phyloP scores from a whole-genome alignment of 1,140 invertebrate genomes.

The Penaeus chinensis region DNA sequence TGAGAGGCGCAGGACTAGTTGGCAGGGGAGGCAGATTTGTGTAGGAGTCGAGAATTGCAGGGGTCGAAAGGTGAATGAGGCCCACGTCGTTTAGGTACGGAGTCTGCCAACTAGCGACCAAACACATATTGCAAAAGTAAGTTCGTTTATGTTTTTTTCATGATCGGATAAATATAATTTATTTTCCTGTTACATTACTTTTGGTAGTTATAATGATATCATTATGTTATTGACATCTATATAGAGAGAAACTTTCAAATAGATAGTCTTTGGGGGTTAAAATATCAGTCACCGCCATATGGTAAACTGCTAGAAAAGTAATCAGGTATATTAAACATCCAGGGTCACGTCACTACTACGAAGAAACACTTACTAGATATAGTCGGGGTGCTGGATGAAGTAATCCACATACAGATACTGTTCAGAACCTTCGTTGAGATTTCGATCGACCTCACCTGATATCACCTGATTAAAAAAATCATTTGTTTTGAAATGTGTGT shows the following conservation, averaged over 20 bases:
- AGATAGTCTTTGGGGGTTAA: too few relatives aligned
- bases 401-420: neutral
- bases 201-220: too few relatives aligned
- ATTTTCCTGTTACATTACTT: neutral
- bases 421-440: neutral
- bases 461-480: neutral
- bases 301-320: neutral
- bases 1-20: neutral
- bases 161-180: too few relatives aligned
- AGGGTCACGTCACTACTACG: neutral
- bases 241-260: too few relatives aligned
- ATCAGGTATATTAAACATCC: neutral
- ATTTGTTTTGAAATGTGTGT: neutral
- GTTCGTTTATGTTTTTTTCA: neutral
- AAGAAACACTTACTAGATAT: slow-evolving; percentile 3
- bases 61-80: neutral
- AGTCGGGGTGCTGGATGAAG: neutral
- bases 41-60: neutral
- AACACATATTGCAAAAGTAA: neutral
- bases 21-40: neutral
- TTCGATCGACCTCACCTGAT: neutral
- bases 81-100: slow-evolving; percentile 6
- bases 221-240: too few relatives aligned
- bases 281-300: too few relatives aligned
- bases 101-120: neutral